Percentiles rank a stretch among this genome's conserved stretches.
Evolutionary conservation across 2,113 vertebrate species (phyloP).

Genomic region (Bombycilla garrulus): DNA sequence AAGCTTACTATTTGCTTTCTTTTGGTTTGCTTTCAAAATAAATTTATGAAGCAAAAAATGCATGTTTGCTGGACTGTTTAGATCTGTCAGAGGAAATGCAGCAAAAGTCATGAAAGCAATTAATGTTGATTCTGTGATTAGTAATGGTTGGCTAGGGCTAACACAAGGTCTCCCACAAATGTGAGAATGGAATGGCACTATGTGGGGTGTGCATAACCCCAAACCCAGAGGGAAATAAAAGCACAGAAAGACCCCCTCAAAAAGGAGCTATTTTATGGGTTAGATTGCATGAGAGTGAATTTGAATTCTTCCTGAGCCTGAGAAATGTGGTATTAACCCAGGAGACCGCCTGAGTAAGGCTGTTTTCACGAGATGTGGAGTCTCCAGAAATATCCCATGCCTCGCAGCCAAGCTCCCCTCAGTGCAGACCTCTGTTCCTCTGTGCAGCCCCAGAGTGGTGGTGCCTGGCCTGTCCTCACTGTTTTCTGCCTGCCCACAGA

Average conservation of each 20-base stretch:
- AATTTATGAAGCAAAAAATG: not conserved
- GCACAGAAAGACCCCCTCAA: not conserved
- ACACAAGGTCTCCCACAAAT: not conserved
- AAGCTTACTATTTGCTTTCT: not conserved
- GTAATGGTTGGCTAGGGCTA: not conserved
- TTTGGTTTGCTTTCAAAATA: not conserved
- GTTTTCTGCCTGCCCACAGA: not conserved
- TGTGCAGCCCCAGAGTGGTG: rapidly evolving
- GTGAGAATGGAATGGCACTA: not conserved
- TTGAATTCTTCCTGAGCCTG: not conserved
- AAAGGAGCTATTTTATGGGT: not conserved
- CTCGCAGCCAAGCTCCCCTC: not conserved
- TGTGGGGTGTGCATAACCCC: not conserved
- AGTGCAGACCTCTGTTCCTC: not conserved
- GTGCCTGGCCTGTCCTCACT: rapidly evolving
- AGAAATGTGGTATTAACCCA: not conserved
- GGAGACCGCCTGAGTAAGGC: rapidly evolving
- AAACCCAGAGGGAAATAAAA: not conserved
- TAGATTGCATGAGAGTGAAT: not conserved
- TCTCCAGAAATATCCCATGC: rapidly evolving
- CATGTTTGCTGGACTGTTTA: not conserved
- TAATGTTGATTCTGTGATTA: not conserved
- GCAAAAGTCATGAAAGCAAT: not conserved
- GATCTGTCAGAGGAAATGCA: not conserved
- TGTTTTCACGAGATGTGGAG: rapidly evolving